Percentiles rank a stretch among this genome's conserved stretches.
phyloP scores from a whole-genome alignment of 2,797 vertebrate species.

The Leptatherina wallacei region DNA sequence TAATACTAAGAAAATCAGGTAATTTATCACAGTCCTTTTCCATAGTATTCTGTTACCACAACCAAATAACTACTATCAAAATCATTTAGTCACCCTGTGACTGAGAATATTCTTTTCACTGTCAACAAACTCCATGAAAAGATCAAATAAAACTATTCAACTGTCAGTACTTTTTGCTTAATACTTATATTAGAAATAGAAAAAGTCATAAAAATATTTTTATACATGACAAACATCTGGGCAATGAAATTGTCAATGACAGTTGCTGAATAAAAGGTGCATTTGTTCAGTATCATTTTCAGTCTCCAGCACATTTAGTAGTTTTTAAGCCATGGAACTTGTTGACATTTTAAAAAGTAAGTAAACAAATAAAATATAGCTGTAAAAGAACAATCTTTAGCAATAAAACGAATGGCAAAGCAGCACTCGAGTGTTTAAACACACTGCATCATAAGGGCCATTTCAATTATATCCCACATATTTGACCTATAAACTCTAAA shows the following conservation, averaged over 20 bases:
- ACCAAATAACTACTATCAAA: slow-evolving; percentile 7
- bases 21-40: not conserved
- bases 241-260: not conserved
- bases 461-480: slow-evolving; percentile 34
- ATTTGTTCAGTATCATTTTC: not conserved
- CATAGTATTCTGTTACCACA: slow-evolving; percentile 9
- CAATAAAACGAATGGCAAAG: slow-evolving; percentile 36
- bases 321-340: slow-evolving; percentile 17
- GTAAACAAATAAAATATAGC: slow-evolving; percentile 13
- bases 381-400: slow-evolving; percentile 14
- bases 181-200: not conserved
- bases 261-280: not conserved
- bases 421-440: slow-evolving; percentile 29
- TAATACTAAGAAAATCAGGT: not conserved
- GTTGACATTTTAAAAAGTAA: slow-evolving; percentile 21
- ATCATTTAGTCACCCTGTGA: not conserved
- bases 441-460: slow-evolving; percentile 39
- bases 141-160: not conserved
- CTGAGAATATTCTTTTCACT: not conserved
- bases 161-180: slow-evolving; percentile 5
- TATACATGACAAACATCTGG: not conserved
- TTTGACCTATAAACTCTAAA: slow-evolving; percentile 39
- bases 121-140: slow-evolving; percentile 11
- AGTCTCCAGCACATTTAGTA: not conserved
- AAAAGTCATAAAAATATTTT: too few species aligned